Base-by-base conservation (phyloP, 2,888 invertebrate species). In the Pollenia labialis region DNA sequence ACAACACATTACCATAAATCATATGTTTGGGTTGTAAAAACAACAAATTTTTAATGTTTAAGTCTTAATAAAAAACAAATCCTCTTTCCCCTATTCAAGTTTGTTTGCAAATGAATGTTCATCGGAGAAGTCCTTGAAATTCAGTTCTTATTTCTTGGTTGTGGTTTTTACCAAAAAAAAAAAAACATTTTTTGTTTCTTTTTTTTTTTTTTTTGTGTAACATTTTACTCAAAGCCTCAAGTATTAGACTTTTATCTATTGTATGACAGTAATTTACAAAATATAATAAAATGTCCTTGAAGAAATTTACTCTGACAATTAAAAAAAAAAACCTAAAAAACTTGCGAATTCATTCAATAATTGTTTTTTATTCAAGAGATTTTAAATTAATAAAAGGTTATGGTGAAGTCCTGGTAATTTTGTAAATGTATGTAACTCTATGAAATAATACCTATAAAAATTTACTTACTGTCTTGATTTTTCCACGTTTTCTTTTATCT, bases 81-180 rank as follows among this genome's bases (percentile, higher is more conserved):
- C 23, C 23, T 42, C 42, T 50, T 60, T 42, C 10, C 48, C 52
- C 42, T 6, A 32, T 32, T 69, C 69, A 23, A 58, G 46, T 72
- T 44, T 44, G 46, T 72, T 44, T 44, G 42, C 54, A 64, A 64
- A 64, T 46, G 80, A 64, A 72, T 72, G 64, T 40, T 72, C 81
- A 81, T 66, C 64, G 42, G 64, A 66, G 72, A 42, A 54, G 81
- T 66, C 81, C 81, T 81, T 81, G 81, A 60, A 54, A 44, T 66
- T n/a, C n/a, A 58, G n/a, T 40, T 50, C 40, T 52, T 42, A 8
- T 50, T 46, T 18, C 62, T 71, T 46, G n/a, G 12, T 60, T 23
- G 46, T 52, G 44, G 11, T 62, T 69, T 58, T 44, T 64, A 12
- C 52, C 7, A 50, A 16, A 48, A 46, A 77, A 68, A 60, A 54